Evolutionary conservation across 1,140 invertebrate species (phyloP).

Genomic region (Steinernema khuongi): DNA sequence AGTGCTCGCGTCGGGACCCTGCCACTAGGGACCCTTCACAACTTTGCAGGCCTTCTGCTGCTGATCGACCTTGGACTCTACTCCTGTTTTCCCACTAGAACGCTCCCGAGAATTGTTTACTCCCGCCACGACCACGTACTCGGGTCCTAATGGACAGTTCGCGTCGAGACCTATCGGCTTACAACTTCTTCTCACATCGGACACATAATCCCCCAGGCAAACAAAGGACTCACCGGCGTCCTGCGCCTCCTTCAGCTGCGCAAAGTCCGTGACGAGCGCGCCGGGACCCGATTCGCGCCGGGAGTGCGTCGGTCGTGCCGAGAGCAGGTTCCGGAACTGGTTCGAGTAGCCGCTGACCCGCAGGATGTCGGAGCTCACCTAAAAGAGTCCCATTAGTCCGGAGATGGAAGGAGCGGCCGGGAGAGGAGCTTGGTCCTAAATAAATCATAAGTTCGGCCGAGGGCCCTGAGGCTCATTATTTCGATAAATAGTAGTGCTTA

Average conservation of each 20-base stretch:
- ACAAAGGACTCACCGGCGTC: neutral
- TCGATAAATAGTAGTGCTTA: neutral
- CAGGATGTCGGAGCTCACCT: slow-evolving; percentile 36
- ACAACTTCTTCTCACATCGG: too few relatives aligned
- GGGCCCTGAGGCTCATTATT: neutral
- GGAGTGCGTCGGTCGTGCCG: slow-evolving; percentile 18
- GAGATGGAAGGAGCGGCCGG: neutral
- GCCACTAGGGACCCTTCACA: too few relatives aligned
- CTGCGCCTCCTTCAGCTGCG: neutral
- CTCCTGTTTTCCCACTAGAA: too few relatives aligned
- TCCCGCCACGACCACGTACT: too few relatives aligned
- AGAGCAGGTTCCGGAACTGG: slow-evolving; percentile 33
- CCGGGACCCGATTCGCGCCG: neutral
- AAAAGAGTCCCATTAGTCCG: slow-evolving; percentile 8
- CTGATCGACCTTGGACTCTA: too few relatives aligned
- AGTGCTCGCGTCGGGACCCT: too few relatives aligned
- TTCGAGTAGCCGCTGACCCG: slow-evolving; percentile 35
- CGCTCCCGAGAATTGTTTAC: too few relatives aligned
- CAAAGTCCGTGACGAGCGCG: slow-evolving; percentile 4
- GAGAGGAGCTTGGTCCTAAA: neutral
- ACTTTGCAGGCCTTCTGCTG: too few relatives aligned
- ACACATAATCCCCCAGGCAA: too few relatives aligned
- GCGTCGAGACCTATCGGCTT: too few relatives aligned
- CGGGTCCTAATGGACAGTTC: too few relatives aligned
- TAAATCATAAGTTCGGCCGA: neutral